Percentiles rank a stretch among this genome's conserved stretches.
phyloP scores from a whole-genome alignment of 2,888 invertebrate species.

The Calliscelio sp. region DNA sequence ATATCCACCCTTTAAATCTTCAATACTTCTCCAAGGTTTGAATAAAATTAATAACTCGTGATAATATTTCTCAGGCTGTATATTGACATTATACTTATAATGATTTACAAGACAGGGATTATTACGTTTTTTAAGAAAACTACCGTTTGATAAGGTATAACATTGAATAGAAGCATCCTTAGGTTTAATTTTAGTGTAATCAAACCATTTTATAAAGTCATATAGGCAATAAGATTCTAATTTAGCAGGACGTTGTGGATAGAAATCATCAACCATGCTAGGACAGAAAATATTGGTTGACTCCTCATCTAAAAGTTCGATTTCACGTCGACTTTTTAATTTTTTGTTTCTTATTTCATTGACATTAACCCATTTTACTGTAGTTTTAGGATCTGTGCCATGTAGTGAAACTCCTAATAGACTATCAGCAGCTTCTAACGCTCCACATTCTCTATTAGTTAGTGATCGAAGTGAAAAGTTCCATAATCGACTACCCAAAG shows the following conservation, averaged over 20 bases:
- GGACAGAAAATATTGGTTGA: background rate
- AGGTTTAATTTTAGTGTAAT: conserved; percentile 52
- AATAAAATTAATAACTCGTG: conserved; percentile 48
- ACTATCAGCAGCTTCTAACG: conserved; percentile 57
- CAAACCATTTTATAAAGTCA: conserved; percentile 70
- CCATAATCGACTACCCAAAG: conserved; percentile 76
- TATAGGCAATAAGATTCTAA: conserved; percentile 69
- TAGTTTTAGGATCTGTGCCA: conserved; percentile 80
- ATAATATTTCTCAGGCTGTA: conserved; percentile 60
- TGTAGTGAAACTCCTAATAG: conserved; percentile 75
- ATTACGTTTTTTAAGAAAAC: conserved; percentile 69
- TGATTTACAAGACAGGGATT: conserved; percentile 54
- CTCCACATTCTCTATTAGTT: conserved; percentile 29
- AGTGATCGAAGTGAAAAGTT: conserved; percentile 21
- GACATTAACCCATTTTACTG: conserved; percentile 66
- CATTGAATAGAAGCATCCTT: background rate
- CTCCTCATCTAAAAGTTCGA: conserved; percentile 34
- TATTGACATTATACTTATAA: conserved; percentile 56
- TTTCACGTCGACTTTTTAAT: conserved; percentile 34
- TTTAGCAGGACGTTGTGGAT: conserved; percentile 73
- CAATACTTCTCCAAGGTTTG: conserved; percentile 70
- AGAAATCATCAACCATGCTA: conserved; percentile 56
- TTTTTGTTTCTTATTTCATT: conserved; percentile 37
- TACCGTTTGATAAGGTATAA: conserved; percentile 4
- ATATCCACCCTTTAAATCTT: conserved; percentile 72